phyloP scores from a whole-genome alignment of 2,113 vertebrate genomes.

The Gallinago media region DNA sequence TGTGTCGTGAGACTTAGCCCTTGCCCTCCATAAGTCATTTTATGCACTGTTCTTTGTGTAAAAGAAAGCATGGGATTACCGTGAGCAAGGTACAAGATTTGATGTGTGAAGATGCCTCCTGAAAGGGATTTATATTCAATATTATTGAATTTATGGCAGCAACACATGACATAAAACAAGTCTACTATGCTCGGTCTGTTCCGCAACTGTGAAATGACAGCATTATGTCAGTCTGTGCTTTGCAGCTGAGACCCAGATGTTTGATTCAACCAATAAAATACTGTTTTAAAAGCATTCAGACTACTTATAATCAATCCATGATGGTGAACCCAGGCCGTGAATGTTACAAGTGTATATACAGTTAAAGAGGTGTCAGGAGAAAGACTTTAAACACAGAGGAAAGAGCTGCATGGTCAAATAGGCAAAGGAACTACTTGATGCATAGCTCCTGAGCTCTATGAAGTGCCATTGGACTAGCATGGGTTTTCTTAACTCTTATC shows the following conservation, averaged over 20 bases:
- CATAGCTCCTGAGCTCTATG: background rate
- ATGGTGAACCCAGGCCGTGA: background rate
- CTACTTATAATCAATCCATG: background rate
- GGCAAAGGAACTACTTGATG: background rate
- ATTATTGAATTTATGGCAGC: background rate
- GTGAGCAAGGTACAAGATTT: background rate
- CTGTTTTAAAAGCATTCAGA: background rate
- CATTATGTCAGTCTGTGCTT: background rate
- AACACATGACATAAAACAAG: background rate
- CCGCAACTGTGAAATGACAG: background rate
- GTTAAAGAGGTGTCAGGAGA: background rate
- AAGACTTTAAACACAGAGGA: background rate
- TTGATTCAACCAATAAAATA: background rate
- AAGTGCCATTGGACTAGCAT: background rate
- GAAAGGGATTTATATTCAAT: background rate
- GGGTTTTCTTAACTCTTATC: background rate
- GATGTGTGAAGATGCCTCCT: background rate
- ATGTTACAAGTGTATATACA: background rate
- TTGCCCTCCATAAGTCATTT: background rate
- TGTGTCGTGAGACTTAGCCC: background rate
- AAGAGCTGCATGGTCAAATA: background rate
- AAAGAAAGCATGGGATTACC: background rate
- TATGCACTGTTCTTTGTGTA: background rate
- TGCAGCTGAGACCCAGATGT: background rate
- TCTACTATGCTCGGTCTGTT: background rate